phyloP scores from a whole-genome alignment of 1,140 invertebrate genomes.

The Aphaenogaster floridana region DNA sequence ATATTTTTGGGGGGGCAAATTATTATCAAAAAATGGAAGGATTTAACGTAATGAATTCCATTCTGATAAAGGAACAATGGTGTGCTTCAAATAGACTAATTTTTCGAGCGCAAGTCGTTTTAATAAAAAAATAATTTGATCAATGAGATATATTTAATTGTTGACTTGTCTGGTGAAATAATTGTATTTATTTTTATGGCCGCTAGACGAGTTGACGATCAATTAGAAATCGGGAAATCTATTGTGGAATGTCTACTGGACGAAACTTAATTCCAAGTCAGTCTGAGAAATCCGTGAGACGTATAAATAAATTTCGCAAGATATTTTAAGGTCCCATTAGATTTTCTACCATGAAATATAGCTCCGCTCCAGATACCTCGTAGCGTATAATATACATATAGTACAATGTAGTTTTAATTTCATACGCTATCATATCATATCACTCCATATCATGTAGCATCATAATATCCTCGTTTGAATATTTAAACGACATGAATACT shows the following conservation, averaged over 20 bases:
- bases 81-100: no score
- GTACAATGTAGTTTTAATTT: constrained; percentile 54
- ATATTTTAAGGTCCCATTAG: neutral
- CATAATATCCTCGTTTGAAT: constrained; percentile 23
- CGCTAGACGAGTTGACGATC: neutral
- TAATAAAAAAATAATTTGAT: neutral
- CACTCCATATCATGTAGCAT: constrained; percentile 14
- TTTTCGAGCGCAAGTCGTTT: neutral
- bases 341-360: neutral
- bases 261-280: neutral
- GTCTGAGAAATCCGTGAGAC: neutral
- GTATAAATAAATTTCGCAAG: neutral
- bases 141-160: neutral
- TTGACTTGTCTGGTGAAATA: constrained; percentile 32
- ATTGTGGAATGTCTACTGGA: neutral
- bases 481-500: constrained; percentile 35
- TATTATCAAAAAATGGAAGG: neutral
- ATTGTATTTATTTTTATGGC: neutral
- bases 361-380: neutral
- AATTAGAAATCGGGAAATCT: neutral
- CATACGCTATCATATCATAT: constrained; percentile 9
- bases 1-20: no score
- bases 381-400: neutral
- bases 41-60: no score
- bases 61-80: neutral